Percentiles rank a stretch among this genome's conserved stretches.
Evolutionary conservation across 2,113 vertebrate species (phyloP).

Genomic region (Sclerurus mexicanus): DNA sequence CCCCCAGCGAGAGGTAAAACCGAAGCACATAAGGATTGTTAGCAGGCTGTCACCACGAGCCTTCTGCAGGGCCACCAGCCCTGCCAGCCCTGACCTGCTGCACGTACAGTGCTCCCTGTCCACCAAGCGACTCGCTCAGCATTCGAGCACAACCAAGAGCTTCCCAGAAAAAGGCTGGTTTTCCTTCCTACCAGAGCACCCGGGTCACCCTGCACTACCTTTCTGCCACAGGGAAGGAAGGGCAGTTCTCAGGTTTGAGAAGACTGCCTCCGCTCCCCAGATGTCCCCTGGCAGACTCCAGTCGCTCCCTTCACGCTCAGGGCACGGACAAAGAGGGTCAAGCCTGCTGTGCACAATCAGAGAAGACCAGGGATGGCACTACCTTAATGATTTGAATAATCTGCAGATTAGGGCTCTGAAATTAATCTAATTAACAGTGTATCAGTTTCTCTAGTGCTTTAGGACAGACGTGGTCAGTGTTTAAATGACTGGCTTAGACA

Average conservation of each 20-base stretch:
- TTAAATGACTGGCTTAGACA: background rate
- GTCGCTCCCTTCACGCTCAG: background rate
- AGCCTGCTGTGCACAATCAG: background rate
- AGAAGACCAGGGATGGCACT: background rate
- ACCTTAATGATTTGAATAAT: background rate
- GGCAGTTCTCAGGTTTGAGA: background rate
- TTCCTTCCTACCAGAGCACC: background rate
- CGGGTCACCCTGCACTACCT: background rate
- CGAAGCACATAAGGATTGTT: background rate
- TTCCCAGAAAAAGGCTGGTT: constrained; percentile 2
- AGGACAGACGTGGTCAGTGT: background rate
- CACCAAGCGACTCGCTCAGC: background rate
- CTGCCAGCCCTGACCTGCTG: background rate
- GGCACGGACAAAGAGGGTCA: background rate
- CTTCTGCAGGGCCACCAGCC: background rate
- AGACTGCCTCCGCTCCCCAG: background rate
- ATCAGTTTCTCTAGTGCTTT: background rate
- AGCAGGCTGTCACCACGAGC: background rate
- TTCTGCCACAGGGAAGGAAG: background rate
- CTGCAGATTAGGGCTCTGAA: background rate
- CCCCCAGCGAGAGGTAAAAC: background rate
- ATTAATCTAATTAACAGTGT: background rate
- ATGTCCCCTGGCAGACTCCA: background rate
- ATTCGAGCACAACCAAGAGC: constrained; percentile 14
- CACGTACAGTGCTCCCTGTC: background rate